Evolutionary conservation across 2,888 invertebrate genomes (phyloP), one percentile per base, ranked within the genome.

Genomic region (Lottia scabra): DNA sequence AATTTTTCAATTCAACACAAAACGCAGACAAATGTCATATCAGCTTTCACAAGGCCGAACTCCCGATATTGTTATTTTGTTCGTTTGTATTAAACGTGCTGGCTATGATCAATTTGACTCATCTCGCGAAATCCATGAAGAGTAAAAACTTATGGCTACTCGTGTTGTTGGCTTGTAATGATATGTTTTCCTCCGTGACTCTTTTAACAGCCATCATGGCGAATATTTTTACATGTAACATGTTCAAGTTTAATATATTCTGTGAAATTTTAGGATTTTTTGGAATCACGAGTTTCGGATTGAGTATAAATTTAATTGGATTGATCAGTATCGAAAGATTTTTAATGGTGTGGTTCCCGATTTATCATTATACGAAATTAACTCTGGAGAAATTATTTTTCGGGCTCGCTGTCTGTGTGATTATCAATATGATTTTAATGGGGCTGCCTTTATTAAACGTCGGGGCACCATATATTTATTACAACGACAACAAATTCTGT

Each of bases 61-160:
- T 70, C 5, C 70, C 70, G 2, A 13, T 46, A 2, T 13, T 70
- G 27, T 30, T 65, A 27, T 44, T 70, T 8, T n/a, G 44, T 23
- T 64, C 70, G 5, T 16, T 46, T 2, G 16, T 70, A 3, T 43
- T 65, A 2, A 70, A 70, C 45, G n/a, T 70, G 26, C 30, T 70
- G 64, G 70, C 70, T 13, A 26, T 65, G 15, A 65, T 65, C 23
- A 70, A 64, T 16, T 56, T 64, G 4, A 16, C 45, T 1, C 23
- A 23, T 46, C 19, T 70, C 30, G 27, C 43, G 4, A 43, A 63
- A 15, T 15, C 19, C 43, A n/a, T 70, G 23, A 19, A 38, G 15
- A 70, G 70, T 38, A 64, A 65, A 19, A 70, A 70, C 16, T n/a
- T 70, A 16, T 30, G 23, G 46, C 23, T 70, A n/a, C 16, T 70